These are phyloP conservation scores for Plecturocebus donacophilus DNA, from an alignment of 2,113 vertebrate species.

Conservation along the genomic window DNA sequence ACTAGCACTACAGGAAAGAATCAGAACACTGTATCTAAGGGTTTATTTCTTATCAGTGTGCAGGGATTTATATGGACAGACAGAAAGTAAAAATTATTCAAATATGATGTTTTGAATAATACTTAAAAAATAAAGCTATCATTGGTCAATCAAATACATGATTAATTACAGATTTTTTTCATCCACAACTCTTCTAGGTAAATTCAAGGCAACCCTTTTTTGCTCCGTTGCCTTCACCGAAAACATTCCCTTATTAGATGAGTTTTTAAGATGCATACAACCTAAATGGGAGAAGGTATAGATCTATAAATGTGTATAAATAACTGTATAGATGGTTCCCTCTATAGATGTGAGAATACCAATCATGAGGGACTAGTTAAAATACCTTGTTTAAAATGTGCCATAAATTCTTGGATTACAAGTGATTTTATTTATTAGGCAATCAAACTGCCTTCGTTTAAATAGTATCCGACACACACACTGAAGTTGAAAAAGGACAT, in stretches of 20 bases:
- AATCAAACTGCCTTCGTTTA: slow-evolving; percentile 53
- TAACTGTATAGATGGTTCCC: background rate
- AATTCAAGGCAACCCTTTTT: background rate
- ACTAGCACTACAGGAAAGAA: background rate
- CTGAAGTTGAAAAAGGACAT: slow-evolving; percentile 9
- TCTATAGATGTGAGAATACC: background rate
- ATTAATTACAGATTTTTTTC: slow-evolving; percentile 4
- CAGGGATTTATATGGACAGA: background rate
- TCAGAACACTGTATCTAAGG: background rate
- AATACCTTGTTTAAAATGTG: slow-evolving; percentile 33
- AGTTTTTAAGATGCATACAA: background rate
- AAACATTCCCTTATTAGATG: background rate
- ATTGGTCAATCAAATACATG: background rate
- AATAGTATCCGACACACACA: slow-evolving; percentile 11
- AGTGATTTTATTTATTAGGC: slow-evolving; percentile 64
- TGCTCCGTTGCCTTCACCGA: background rate
- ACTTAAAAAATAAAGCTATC: background rate
- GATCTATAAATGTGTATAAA: background rate
- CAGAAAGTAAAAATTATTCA: slow-evolving; percentile 7
- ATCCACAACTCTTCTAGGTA: background rate
- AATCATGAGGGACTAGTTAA: background rate
- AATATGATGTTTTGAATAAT: slow-evolving; percentile 2
- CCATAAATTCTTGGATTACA: background rate
- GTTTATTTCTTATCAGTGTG: background rate
- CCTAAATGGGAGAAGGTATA: background rate